phyloP scores from a whole-genome alignment of 2,113 vertebrate genomes.

The Trichechus manatus region DNA sequence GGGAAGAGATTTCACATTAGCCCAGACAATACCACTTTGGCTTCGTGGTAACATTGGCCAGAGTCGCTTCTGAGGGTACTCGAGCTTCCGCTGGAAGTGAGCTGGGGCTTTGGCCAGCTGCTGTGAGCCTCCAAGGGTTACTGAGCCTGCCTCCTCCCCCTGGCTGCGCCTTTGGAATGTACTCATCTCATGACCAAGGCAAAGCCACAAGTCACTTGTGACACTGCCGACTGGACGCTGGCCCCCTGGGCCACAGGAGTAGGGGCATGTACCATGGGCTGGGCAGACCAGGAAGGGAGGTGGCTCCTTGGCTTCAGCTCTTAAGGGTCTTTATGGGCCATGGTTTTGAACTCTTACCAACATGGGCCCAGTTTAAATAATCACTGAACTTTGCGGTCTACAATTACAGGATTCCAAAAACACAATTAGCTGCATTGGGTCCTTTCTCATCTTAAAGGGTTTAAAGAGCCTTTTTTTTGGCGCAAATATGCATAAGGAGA shows the following conservation, averaged over 20 bases:
- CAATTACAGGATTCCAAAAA: slow-evolving; percentile 69
- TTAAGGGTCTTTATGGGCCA: slow-evolving; percentile 50
- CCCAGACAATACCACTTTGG: slow-evolving; percentile 74
- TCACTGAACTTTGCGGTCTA: slow-evolving; percentile 76
- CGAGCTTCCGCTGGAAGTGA: slow-evolving; percentile 38
- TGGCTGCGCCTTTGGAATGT: slow-evolving; percentile 74
- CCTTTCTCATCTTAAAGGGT: slow-evolving; percentile 78
- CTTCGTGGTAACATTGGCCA: slow-evolving; percentile 78
- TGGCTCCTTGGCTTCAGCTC: slow-evolving; percentile 16
- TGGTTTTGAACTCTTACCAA: slow-evolving; percentile 21
- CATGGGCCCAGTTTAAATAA: slow-evolving; percentile 66
- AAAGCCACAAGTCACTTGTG: slow-evolving; percentile 75
- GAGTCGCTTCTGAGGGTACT: slow-evolving; percentile 76
- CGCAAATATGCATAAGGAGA: slow-evolving; percentile 76
- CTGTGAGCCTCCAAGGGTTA: slow-evolving; percentile 55
- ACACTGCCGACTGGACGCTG: slow-evolving; percentile 48
- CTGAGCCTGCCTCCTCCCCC: not conserved
- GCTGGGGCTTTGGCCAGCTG: slow-evolving; percentile 71
- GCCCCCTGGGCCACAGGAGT: slow-evolving; percentile 69
- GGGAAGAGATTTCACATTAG: slow-evolving; percentile 81
- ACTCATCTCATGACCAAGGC: slow-evolving; percentile 66
- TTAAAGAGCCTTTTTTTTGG: slow-evolving; percentile 62
- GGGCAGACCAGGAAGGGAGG: slow-evolving; percentile 60
- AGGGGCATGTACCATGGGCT: slow-evolving; percentile 69
- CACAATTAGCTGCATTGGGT: slow-evolving; percentile 69